Evolutionary conservation across 1,140 invertebrate species (phyloP), one percentile per base, ranked within the genome.

Genomic region (Drosophila ercepeae): DNA sequence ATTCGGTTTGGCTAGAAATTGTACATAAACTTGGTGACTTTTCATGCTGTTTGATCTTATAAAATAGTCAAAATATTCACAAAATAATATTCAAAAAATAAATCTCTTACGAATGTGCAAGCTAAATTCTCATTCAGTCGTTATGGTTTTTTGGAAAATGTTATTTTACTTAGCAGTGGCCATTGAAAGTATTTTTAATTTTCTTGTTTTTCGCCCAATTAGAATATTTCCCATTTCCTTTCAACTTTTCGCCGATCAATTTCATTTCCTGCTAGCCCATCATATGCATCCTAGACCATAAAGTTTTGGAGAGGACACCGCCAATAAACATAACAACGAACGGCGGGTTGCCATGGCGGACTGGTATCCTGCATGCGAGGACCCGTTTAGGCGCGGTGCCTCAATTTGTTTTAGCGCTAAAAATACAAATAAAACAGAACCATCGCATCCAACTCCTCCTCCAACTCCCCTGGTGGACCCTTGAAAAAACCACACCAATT

Each of bases 351-450:
- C n/a, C 5, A 39, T 32, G 36, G 6, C 27, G 32, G n/a, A 8
- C 21, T 16, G 34, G 9, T 54, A 25, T 41, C 21, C 34, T 32
- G 46, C 41, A 13, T 39, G 8, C 34, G 11, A 65, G 64, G 64
- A 68, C 61, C 32, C 53, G 53, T 21, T 52, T 54, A 61, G 51
- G 61, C 59, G 68, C 63, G 58, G 73, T 72, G 64, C 82, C 82
- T 77, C 82, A 88, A 88, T 86, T 88, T 88, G 82, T 86, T 86
- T 86, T 74, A 86, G 68, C 76, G 81, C 81, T 86, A 82, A 86
- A 86, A 86, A 86, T 67, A 86, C 82, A 86, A 86, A 86, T 86
- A 88, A 86, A 86, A 81, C 68, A 55, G 53, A 44, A 45, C 36
- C 64, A 23, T 45, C 36, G 14, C 39, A 9, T 49, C 42, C 51